phyloP scores from a whole-genome alignment of 1,140 invertebrate species.

The Meloidogyne hapla region DNA sequence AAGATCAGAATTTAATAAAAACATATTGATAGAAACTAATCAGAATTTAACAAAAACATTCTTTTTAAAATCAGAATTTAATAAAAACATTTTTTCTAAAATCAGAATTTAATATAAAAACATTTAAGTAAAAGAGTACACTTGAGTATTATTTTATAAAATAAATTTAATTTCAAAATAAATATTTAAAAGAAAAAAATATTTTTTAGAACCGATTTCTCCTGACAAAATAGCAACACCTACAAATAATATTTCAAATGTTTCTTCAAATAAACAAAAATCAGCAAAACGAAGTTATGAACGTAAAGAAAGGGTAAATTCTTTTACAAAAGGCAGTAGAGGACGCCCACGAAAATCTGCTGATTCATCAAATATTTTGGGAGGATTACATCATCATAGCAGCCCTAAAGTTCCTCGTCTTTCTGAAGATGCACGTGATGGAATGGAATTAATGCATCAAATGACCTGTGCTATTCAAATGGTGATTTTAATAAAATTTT shows the following conservation, averaged over 20 bases:
- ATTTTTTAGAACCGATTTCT: slow-evolving; percentile 20
- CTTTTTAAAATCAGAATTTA: too few relatives aligned
- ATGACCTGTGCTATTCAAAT: slow-evolving; percentile 22
- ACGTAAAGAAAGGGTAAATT: slow-evolving; percentile 23
- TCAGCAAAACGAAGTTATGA: slow-evolving; percentile 32
- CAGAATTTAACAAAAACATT: too few relatives aligned
- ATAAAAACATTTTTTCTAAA: too few relatives aligned
- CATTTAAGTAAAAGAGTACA: too few relatives aligned
- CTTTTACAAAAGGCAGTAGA: slow-evolving; percentile 21
- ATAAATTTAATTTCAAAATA: too few relatives aligned
- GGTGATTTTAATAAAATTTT: neutral
- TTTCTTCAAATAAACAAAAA: slow-evolving; percentile 32
- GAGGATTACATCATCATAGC: slow-evolving; percentile 5
- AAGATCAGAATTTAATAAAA: neutral
- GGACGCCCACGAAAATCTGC: slow-evolving; percentile 32
- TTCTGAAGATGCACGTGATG: slow-evolving; percentile 48
- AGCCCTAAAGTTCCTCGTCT: slow-evolving; percentile 28
- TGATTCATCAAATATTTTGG: slow-evolving; percentile 12
- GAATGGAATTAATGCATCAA: slow-evolving; percentile 50
- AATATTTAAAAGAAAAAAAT: neutral
- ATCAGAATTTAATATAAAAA: too few relatives aligned
- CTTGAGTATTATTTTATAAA: too few relatives aligned
- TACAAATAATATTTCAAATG: neutral
- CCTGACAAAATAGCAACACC: slow-evolving; percentile 17
- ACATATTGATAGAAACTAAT: neutral